Evolutionary conservation across 2,113 vertebrate genomes (phyloP).

Genomic region (Microcebus lehilahytsara): DNA sequence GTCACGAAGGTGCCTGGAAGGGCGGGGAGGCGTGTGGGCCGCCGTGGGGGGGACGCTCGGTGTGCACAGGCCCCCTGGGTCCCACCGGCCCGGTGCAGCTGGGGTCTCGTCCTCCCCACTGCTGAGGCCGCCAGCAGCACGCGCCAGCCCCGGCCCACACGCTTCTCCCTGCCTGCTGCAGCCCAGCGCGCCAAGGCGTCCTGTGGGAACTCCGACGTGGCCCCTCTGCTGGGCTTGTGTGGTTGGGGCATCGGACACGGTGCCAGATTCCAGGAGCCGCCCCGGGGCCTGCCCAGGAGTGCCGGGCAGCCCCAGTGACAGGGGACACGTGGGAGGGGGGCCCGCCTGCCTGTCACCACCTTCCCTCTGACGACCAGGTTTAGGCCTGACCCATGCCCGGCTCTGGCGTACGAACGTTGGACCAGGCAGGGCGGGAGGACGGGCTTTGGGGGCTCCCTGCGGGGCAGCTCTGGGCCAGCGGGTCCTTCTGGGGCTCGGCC

Average conservation of each 20-base stretch:
- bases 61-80: not conserved
- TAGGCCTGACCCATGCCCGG: not conserved
- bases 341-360: not conserved
- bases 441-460: not conserved
- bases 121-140: too few species aligned
- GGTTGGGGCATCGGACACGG: too few species aligned
- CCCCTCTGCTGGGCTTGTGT: not conserved
- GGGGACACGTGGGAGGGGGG: not conserved
- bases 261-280: not conserved
- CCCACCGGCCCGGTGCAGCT: not conserved
- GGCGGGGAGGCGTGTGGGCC: accelerated
- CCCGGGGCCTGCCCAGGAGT: too few species aligned
- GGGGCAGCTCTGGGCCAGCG: not conserved
- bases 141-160: not conserved
- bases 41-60: accelerated
- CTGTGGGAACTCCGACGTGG: too few species aligned
- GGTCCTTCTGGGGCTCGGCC: too few species aligned
- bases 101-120: too few species aligned
- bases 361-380: not conserved
- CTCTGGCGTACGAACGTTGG: not conserved
- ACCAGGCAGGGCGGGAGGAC: not conserved
- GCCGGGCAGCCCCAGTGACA: not conserved
- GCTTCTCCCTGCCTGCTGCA: accelerated
- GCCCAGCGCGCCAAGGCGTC: accelerated
- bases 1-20: conserved; percentile 91